Evolutionary conservation across 2,113 vertebrate species (phyloP), one percentile per base, ranked within the genome.

Genomic region (Argyrosomus japonicus): DNA sequence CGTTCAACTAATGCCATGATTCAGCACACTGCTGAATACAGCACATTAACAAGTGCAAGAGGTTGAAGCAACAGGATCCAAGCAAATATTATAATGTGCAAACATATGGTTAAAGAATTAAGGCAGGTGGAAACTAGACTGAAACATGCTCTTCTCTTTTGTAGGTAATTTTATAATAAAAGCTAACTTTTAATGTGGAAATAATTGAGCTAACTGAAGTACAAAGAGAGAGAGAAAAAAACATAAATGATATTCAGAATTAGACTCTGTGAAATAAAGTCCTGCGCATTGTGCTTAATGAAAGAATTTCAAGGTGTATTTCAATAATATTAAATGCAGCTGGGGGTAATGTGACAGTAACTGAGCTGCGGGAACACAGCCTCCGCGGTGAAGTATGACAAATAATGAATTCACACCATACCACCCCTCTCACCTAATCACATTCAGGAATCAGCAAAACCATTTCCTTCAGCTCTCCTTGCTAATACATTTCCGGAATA

Each of bases 331-430:
- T 58, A 76, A 77, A 48, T 56, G 40, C 32, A 75, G 61, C 72
- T 50, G 62, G 54, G 68, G 74, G 68, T 56, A 57, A 83, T 48
- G 70, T 47, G 72, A 67, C 51, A 69, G 67, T 56, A 40, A 53
- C 15, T 15, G 68, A 87, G 69, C 76, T 53, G 40, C 70, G 23
- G 58, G 75, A 85, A 73, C 78, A 58, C 50, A 29, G 81, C 61
- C 61, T 87, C 75, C 70, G 76, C 71, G 68, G 79, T 78, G 85
- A 83, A 85, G 83, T 68, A 75, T 79, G 83, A 85, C 88, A 87
- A 85, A 91, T 93, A 91, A 93, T 93, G 88, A 91, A 92, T 91
- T 92, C 81, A 57, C 68, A 77, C 64, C 84, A 51, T 60, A 77
- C 78, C 88, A 57, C 73, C 81, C 61, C 72, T 73, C 84, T 83